Evolutionary conservation across 2,888 invertebrate species (phyloP).

Genomic region (Drosophila nr. perissopoda): DNA sequence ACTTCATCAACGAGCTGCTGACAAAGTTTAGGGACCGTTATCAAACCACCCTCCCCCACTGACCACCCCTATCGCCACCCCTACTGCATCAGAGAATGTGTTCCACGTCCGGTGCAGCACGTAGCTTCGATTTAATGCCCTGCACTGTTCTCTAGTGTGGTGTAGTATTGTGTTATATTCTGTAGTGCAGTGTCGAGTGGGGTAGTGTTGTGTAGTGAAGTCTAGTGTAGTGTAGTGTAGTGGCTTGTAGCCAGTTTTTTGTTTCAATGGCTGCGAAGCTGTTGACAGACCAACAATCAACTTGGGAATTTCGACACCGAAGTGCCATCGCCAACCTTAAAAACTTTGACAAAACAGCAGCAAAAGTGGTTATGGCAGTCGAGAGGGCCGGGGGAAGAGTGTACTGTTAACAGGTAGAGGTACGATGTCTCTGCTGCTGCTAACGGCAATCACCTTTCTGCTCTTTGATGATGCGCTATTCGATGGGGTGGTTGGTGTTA

Average conservation of each 20-base stretch:
- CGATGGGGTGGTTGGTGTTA: conserved; percentile 19
- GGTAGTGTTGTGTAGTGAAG: conserved; percentile 27
- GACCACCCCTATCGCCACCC: background rate
- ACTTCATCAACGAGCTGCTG: conserved; percentile 77
- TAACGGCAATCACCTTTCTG: conserved; percentile 70
- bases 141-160: conserved; percentile 22
- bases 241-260: conserved; percentile 66
- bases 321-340: conserved; percentile 73
- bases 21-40: conserved; percentile 66
- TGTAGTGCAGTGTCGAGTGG: conserved; percentile 29
- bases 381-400: background rate
- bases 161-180: conserved; percentile 21
- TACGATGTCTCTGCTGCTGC: conserved; percentile 68
- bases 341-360: conserved; percentile 66
- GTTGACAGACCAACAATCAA: conserved; percentile 81
- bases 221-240: conserved; percentile 32
- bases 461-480: conserved; percentile 65
- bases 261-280: conserved; percentile 68
- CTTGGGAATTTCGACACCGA: conserved; percentile 79
- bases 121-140: conserved; percentile 60
- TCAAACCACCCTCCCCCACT: conserved; percentile 8
- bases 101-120: conserved; percentile 55
- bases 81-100: conserved; percentile 38
- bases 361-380: conserved; percentile 2
- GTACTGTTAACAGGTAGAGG: conserved; percentile 1